A percentile compares a stretch with the other conserved stretches of the same genome.
phyloP scores from a whole-genome alignment of 1,140 invertebrate genomes.

The Metaphire vulgaris region DNA sequence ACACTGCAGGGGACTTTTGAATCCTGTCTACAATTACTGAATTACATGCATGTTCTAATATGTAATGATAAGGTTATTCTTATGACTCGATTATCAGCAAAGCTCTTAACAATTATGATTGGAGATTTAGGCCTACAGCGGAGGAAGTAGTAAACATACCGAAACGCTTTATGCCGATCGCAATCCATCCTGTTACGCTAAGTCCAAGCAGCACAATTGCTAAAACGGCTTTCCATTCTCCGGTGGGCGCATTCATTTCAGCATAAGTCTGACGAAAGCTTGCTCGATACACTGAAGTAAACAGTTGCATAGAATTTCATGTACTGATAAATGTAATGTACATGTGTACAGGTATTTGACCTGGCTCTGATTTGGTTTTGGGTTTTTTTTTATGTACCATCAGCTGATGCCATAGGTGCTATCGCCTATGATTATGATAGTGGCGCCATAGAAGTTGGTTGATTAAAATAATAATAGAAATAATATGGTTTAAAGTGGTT shows the following conservation, averaged over 20 bases:
- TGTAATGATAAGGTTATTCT: too few species aligned
- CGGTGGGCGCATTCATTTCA: slow-evolving; percentile 77
- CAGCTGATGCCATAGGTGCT: too few species aligned
- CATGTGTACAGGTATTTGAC: not conserved
- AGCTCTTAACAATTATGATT: too few species aligned
- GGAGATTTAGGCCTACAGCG: too few species aligned
- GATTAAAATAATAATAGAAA: not conserved
- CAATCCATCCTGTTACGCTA: slow-evolving; percentile 50
- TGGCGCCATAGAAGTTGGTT: not conserved
- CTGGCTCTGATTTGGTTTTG: not conserved
- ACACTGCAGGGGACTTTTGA: too few species aligned
- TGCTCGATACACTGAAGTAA: slow-evolving; percentile 67
- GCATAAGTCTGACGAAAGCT: slow-evolving; percentile 88
- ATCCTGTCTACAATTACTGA: too few species aligned
- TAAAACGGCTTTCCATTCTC: slow-evolving; percentile 76
- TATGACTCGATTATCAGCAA: too few species aligned
- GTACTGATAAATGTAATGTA: not conserved
- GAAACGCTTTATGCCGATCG: not conserved
- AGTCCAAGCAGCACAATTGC: slow-evolving; percentile 58
- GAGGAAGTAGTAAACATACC: too few species aligned
- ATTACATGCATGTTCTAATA: too few species aligned
- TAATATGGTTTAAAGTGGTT: not conserved
- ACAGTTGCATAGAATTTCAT: not conserved
- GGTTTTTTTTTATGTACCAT: too few species aligned
- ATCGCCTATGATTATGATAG: not conserved